Evolutionary conservation across 2,888 invertebrate genomes (phyloP).

Genomic region (Lasioglossum marginatum): DNA sequence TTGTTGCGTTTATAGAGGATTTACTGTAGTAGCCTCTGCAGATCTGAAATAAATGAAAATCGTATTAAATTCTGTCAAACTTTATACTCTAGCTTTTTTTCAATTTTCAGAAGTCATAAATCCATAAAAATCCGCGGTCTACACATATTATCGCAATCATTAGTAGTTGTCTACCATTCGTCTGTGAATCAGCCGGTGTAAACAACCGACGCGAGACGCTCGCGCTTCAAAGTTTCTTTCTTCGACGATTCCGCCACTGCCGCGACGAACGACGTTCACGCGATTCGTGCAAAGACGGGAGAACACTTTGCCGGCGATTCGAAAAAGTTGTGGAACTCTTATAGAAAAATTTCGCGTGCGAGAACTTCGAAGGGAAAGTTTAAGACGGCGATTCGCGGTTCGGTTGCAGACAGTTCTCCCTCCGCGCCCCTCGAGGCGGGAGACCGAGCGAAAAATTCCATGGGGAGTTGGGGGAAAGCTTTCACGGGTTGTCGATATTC

Average conservation of each 20-base stretch:
- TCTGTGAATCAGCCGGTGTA: too few species aligned
- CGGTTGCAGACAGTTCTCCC: not conserved
- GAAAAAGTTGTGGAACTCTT: not conserved
- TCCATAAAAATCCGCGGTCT: too few species aligned
- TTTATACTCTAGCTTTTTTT: too few species aligned
- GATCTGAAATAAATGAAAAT: too few species aligned
- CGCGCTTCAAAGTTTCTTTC: not conserved
- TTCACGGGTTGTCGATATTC: constrained; percentile 54
- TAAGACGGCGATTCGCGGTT: not conserved
- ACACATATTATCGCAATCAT: too few species aligned
- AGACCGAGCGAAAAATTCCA: constrained; percentile 35
- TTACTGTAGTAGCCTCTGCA: too few species aligned
- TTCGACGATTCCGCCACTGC: not conserved
- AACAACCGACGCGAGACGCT: not conserved
- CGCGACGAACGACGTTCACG: too few species aligned
- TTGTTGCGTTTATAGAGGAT: too few species aligned
- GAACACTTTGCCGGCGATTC: not conserved
- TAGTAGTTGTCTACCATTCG: too few species aligned
- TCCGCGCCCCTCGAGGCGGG: not conserved
- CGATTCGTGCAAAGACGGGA: not conserved
- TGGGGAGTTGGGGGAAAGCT: constrained; percentile 25
- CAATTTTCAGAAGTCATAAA: too few species aligned
- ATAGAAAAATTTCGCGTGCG: not conserved
- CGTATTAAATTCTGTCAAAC: too few species aligned
- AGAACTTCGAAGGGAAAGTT: not conserved